Evolutionary conservation across 2,797 vertebrate genomes (phyloP).

Genomic region (Garrulus glandarius): DNA sequence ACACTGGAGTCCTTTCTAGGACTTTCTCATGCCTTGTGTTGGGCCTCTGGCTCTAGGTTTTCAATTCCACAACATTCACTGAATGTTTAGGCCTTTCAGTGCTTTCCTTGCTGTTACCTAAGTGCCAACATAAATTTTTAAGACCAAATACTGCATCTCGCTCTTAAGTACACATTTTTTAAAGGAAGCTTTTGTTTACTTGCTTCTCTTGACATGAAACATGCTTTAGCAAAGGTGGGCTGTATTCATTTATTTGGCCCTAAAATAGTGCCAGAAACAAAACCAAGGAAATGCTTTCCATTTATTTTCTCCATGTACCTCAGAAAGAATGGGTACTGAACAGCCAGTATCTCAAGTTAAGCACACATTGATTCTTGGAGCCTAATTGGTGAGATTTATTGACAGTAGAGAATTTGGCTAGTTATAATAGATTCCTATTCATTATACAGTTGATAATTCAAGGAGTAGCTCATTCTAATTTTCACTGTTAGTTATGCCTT

Average conservation of each 20-base stretch:
- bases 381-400: constrained; percentile 30
- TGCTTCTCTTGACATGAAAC: neutral
- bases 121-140: neutral
- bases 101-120: neutral
- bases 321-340: neutral
- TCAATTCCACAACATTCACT: accelerated
- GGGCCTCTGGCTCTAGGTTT: neutral
- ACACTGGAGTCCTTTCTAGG: neutral
- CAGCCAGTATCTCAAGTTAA: neutral
- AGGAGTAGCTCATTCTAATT: neutral
- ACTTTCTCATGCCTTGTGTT: neutral
- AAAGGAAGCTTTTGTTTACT: neutral
- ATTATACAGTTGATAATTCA: constrained; percentile 29
- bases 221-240: neutral
- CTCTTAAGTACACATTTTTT: neutral
- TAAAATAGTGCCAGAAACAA: neutral
- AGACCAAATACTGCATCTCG: neutral
- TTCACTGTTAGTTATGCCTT: neutral
- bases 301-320: neutral
- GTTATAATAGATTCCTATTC: neutral
- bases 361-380: constrained; percentile 25
- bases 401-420: neutral
- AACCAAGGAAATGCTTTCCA: neutral
- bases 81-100: neutral
- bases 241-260: neutral